These are phyloP conservation scores for Etheostoma perlongum DNA, from an alignment of 2,797 vertebrate genomes.

Conservation along the genomic window DNA sequence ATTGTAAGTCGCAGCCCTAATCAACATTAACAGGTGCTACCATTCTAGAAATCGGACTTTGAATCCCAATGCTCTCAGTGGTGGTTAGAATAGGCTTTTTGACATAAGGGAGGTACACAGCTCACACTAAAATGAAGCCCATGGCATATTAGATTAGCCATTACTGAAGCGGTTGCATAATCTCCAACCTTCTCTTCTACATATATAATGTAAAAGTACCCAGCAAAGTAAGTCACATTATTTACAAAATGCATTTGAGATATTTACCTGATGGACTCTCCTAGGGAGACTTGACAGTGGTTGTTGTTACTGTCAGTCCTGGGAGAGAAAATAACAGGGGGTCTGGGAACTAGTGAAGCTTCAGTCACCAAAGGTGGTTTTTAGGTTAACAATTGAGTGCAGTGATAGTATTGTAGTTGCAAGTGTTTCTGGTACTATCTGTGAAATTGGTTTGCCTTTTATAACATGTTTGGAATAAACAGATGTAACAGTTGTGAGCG, in stretches of 20 bases:
- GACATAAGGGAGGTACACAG: not conserved
- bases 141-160: not conserved
- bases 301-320: too few species aligned
- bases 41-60: too few species aligned
- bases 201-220: not conserved
- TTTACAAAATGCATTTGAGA: not conserved
- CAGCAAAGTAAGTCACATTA: not conserved
- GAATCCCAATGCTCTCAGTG: not conserved
- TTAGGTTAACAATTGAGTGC: too few species aligned
- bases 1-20: too few species aligned
- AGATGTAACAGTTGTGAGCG: too few species aligned
- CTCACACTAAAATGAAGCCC: not conserved
- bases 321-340: not conserved
- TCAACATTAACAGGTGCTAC: too few species aligned
- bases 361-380: not conserved
- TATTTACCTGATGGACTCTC: not conserved
- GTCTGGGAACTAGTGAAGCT: not conserved
- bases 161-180: not conserved
- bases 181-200: too few species aligned
- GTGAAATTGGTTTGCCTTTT: not conserved
- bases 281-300: too few species aligned
- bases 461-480: not conserved
- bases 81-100: constrained; percentile 9
- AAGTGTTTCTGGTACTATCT: not conserved
- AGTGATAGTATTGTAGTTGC: not conserved